Percentiles rank a stretch among this genome's conserved stretches.
These are phyloP conservation scores for Amazona vittata DNA, from an alignment of 2,113 vertebrate species.

Conservation along the genomic window DNA sequence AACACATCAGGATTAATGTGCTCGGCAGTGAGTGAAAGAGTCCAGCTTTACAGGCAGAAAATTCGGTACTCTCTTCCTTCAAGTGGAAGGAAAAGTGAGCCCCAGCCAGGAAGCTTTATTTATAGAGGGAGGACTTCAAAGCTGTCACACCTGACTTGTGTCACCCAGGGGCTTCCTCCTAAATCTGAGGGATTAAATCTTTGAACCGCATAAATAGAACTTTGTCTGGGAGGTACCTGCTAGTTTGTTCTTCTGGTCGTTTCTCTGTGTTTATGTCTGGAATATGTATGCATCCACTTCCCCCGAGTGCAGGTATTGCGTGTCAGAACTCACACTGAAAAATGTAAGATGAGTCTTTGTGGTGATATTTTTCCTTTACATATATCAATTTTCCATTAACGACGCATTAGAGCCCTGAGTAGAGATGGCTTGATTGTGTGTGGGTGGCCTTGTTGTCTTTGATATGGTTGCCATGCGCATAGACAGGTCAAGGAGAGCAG, in stretches of 20 bases:
- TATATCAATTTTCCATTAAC: background rate
- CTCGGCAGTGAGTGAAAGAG: background rate
- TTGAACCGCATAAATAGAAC: background rate
- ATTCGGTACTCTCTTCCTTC: background rate
- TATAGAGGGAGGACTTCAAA: slow-evolving; percentile 41
- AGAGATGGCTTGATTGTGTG: background rate
- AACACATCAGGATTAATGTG: background rate
- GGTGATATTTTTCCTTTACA: background rate
- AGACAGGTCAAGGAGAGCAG: background rate
- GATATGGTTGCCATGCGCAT: background rate
- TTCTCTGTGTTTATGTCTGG: background rate
- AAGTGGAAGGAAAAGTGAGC: background rate
- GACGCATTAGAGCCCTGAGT: background rate
- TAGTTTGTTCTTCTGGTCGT: background rate
- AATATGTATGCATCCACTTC: background rate
- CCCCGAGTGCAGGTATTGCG: fast-evolving
- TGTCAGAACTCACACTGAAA: background rate
- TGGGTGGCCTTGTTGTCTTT: background rate
- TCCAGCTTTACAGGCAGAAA: background rate
- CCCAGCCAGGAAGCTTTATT: background rate
- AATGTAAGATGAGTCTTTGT: background rate
- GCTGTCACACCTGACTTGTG: background rate
- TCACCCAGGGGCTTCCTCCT: slow-evolving; percentile 28
- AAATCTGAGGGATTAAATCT: background rate
- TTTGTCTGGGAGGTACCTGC: background rate